Conservation (phyloP, 2,113 vertebrate species). For the Rhineura floridana region DNA sequence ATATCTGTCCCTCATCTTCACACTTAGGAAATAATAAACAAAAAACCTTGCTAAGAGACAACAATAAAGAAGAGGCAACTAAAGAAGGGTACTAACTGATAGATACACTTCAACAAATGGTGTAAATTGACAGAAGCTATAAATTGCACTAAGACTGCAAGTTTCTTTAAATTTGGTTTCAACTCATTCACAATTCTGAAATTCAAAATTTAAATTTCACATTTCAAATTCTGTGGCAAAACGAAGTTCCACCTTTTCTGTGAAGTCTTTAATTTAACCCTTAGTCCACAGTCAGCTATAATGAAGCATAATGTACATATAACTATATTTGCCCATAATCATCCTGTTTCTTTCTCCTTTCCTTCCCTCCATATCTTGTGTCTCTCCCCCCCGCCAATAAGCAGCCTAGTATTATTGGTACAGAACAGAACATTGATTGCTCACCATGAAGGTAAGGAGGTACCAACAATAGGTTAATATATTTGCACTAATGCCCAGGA, state of each 20-base stretch:
- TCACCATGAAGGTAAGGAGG: not conserved
- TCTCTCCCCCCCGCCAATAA: not conserved
- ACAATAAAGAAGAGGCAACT: not conserved
- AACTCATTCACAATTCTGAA: not conserved
- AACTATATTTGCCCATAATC: not conserved
- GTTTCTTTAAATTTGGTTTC: not conserved
- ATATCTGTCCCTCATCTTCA: constrained; percentile 94
- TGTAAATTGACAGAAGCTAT: not conserved
- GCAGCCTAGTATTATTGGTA: not conserved
- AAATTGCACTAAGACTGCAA: not conserved
- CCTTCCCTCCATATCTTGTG: not conserved
- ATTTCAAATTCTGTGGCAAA: not conserved
- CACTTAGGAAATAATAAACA: constrained; percentile 75
- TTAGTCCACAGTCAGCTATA: not conserved
- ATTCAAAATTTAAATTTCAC: not conserved
- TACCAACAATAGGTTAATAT: not conserved
- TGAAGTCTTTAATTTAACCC: not conserved
- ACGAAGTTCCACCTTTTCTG: not conserved
- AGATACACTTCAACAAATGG: not conserved
- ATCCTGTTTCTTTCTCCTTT: not conserved
- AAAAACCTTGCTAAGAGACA: constrained; percentile 20
- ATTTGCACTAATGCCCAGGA: not conserved
- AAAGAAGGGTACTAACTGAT: not conserved
- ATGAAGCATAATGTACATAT: not conserved
- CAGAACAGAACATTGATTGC: not conserved